phyloP scores from a whole-genome alignment of 1,140 invertebrate species.

The Panagrolaimus sp. region DNA sequence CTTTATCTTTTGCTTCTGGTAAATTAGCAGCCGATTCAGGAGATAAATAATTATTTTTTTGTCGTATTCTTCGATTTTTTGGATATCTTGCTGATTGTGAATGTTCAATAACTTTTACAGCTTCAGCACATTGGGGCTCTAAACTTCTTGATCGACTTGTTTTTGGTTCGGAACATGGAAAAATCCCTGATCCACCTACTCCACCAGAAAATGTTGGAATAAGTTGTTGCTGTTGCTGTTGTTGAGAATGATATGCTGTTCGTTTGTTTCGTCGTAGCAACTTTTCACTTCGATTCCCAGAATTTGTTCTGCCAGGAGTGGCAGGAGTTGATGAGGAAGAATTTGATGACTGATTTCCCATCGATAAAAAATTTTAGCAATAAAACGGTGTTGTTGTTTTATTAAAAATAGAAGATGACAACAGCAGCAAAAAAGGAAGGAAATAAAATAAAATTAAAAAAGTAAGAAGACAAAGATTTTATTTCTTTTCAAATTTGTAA shows the following conservation, averaged over 20 bases:
- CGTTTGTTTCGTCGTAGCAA: slow-evolving; percentile 7
- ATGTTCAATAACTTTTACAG: slow-evolving; percentile 2
- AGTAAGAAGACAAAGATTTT: no score
- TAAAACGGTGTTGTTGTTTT: no score
- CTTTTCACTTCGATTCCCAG: neutral
- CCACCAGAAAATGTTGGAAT: neutral
- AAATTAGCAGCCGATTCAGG: neutral
- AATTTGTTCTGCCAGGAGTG: no score
- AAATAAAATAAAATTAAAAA: no score
- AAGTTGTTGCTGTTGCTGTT: neutral
- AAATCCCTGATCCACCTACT: neutral
- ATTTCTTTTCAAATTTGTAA: no score
- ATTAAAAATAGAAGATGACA: no score
- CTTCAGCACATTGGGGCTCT: slow-evolving; percentile 10
- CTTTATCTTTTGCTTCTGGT: neutral
- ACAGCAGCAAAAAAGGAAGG: no score
- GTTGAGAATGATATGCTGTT: neutral
- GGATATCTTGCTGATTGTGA: slow-evolving; percentile 8
- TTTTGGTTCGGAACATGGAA: neutral
- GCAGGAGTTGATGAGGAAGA: neutral
- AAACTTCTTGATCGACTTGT: neutral
- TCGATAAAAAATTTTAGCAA: neutral
- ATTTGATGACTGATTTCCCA: slow-evolving; percentile 3
- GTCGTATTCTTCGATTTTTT: neutral
- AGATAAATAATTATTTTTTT: neutral